Conservation (phyloP, 2,797 vertebrate genomes). For the Hozukius guyotensis region DNA sequence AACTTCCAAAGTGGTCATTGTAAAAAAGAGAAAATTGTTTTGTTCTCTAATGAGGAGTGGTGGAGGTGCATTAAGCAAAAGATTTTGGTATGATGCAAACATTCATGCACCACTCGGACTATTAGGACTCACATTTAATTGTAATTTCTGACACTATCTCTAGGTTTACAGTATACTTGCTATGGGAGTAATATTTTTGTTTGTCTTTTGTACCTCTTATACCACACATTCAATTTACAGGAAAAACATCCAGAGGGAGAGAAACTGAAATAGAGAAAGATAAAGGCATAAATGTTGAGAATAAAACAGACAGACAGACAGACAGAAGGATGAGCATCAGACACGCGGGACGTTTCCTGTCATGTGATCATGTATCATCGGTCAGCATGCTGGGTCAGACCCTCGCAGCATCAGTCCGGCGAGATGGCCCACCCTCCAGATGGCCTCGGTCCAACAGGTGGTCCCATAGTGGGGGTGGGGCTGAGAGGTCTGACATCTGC, state of each 20-base stretch:
- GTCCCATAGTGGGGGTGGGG: slow-evolving; percentile 59
- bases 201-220: neutral
- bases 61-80: neutral
- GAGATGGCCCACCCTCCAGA: slow-evolving; percentile 69
- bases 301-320: neutral
- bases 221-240: neutral
- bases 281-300: neutral
- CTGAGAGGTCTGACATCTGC: slow-evolving; percentile 78
- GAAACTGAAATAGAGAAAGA: neutral
- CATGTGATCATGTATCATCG: slow-evolving; percentile 62
- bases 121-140: neutral
- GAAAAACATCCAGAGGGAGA: neutral
- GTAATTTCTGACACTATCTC: neutral
- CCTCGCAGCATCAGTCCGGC: slow-evolving; percentile 28
- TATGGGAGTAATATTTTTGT: neutral
- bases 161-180: neutral
- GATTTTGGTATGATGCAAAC: neutral
- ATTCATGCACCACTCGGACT: neutral
- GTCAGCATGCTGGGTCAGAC: slow-evolving; percentile 66
- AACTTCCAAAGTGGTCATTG: neutral
- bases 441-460: slow-evolving; percentile 82
- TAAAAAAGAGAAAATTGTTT: neutral
- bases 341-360: slow-evolving; percentile 42
- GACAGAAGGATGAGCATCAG: neutral
- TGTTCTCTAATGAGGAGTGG: neutral